Evolutionary conservation across 2,797 vertebrate genomes (phyloP).

Genomic region (Phrynocephalus guinanensis): DNA sequence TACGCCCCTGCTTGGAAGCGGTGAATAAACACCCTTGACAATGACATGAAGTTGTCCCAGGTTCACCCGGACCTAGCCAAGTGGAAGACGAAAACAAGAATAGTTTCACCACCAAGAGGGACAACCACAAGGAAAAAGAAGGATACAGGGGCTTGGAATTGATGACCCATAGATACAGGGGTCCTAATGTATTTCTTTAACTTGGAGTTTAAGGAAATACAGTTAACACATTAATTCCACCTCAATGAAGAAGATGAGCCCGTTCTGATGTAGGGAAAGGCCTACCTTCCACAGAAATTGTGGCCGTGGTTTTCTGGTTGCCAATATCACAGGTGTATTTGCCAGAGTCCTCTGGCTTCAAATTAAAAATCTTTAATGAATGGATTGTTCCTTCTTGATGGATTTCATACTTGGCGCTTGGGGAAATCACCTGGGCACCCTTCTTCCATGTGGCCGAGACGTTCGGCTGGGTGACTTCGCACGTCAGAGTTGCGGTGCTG

Average conservation of each 20-base stretch:
- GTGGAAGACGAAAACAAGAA: no score
- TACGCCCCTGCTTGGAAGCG: no score
- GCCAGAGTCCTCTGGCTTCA: conserved; percentile 58
- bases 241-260: background rate
- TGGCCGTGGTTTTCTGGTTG: conserved; percentile 52
- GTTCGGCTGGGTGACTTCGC: conserved; percentile 56
- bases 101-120: no score
- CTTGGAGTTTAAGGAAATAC: no score
- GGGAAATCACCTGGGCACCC: conserved; percentile 39
- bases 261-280: background rate
- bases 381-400: conserved; percentile 51
- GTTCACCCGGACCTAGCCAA: no score
- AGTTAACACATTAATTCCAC: no score
- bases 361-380: conserved; percentile 55
- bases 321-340: conserved; percentile 65
- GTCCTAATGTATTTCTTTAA: no score
- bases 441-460: conserved; percentile 57
- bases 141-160: no score
- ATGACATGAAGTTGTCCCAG: no score
- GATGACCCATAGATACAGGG: no score
- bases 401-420: conserved; percentile 63
- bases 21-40: no score
- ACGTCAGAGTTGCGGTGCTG: conserved; percentile 47
- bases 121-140: no score
- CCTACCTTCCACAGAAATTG: conserved; percentile 65